phyloP scores from a whole-genome alignment of 2,888 invertebrate genomes.

The Hypomecis punctinalis region DNA sequence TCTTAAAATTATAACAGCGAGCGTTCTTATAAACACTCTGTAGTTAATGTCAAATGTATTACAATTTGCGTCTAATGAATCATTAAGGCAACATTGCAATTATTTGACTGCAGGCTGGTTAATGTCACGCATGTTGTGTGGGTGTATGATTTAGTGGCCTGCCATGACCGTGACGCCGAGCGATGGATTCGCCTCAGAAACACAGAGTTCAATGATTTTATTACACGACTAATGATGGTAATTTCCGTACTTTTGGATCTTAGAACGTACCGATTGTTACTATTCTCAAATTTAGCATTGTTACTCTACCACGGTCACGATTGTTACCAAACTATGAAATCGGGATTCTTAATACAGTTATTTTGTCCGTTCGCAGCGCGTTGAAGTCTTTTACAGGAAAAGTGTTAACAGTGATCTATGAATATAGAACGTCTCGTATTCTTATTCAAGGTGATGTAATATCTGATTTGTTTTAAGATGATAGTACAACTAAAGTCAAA shows the following conservation, averaged over 20 bases:
- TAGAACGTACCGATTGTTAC: constrained; percentile 45
- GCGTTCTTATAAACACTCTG: background rate
- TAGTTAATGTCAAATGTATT: background rate
- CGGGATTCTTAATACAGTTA: constrained; percentile 29
- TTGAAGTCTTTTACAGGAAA: constrained; percentile 41
- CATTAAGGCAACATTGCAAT: constrained; percentile 5
- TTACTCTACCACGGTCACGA: constrained; percentile 34
- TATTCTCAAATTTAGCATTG: constrained; percentile 13
- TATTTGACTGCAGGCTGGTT: constrained; percentile 2
- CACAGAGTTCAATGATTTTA: constrained; percentile 55
- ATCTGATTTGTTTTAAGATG: too few relatives aligned
- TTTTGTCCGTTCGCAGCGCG: constrained; percentile 37
- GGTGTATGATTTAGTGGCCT: constrained; percentile 49
- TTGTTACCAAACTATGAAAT: constrained; percentile 35
- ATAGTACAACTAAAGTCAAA: too few relatives aligned
- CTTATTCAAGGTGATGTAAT: background rate
- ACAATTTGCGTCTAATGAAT: background rate
- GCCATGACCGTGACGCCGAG: constrained; percentile 54
- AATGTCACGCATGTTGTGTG: constrained; percentile 20
- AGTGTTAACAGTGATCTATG: background rate
- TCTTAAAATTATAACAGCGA: too few relatives aligned
- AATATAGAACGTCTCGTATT: background rate
- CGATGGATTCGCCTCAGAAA: constrained; percentile 44
- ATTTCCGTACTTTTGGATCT: constrained; percentile 45
- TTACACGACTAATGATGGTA: constrained; percentile 43